These are phyloP conservation scores for Cephus spinipes DNA, from an alignment of 2,888 invertebrate genomes.

Conservation along the genomic window DNA sequence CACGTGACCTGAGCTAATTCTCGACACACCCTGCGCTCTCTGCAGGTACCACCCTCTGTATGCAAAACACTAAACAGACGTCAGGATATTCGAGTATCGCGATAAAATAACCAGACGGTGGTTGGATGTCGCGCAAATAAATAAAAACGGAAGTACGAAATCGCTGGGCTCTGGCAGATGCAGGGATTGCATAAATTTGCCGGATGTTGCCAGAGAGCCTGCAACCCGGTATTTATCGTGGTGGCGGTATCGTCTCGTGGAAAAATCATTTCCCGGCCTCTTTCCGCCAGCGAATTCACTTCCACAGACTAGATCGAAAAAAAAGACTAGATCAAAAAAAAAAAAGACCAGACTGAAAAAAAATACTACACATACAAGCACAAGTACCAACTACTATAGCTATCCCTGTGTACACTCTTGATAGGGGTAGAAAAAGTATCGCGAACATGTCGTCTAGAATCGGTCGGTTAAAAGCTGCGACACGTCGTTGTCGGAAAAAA, in stretches of 20 bases:
- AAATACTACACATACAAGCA: background rate
- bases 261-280: background rate
- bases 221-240: background rate
- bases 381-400: background rate
- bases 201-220: constrained; percentile 6
- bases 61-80: background rate
- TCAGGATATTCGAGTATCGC: background rate
- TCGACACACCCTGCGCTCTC: background rate
- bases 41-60: background rate
- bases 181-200: constrained; percentile 49
- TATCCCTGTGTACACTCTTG: background rate
- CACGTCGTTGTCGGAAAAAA: background rate
- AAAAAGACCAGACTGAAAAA: background rate
- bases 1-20: background rate
- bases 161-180: constrained; percentile 49
- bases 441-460: background rate
- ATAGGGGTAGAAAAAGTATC: background rate
- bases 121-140: constrained; percentile 32
- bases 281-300: background rate
- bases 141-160: constrained; percentile 47
- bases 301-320: background rate
- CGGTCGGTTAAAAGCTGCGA: background rate
- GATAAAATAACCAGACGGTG: background rate
- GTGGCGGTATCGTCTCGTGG: background rate
- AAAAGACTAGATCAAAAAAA: background rate